phyloP scores from a whole-genome alignment of 2,888 invertebrate species.

The Scelioninae gen. 2 region DNA sequence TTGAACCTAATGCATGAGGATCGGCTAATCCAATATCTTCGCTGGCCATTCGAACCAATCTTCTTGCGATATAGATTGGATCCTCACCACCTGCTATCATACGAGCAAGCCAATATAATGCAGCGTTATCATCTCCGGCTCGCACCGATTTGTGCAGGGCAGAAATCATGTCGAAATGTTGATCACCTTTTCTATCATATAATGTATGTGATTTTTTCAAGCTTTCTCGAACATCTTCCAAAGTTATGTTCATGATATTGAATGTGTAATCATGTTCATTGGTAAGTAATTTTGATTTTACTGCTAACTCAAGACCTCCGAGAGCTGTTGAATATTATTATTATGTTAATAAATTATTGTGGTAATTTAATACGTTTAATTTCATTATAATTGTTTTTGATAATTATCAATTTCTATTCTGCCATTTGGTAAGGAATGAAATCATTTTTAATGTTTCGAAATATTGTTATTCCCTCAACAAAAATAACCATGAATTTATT shows the following conservation, averaged over 20 bases:
- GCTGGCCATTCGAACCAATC: constrained; percentile 84
- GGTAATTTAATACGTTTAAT: no score
- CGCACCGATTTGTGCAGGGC: constrained; percentile 90
- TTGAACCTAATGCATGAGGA: constrained; percentile 72
- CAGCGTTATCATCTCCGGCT: constrained; percentile 87
- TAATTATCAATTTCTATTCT: no score
- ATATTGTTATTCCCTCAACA: no score
- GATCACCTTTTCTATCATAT: constrained; percentile 87
- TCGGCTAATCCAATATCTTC: constrained; percentile 85
- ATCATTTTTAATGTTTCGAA: no score
- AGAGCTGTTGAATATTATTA: constrained; percentile 79
- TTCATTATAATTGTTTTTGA: no score
- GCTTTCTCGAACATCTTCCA: constrained; percentile 83
- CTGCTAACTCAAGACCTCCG: constrained; percentile 84
- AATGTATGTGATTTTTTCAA: constrained; percentile 86
- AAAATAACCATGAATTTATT: no score
- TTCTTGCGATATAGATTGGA: constrained; percentile 85
- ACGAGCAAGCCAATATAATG: constrained; percentile 88
- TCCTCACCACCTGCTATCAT: constrained; percentile 89
- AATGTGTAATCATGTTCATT: constrained; percentile 60
- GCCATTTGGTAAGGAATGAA: no score
- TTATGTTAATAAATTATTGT: no score
- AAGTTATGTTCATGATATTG: constrained; percentile 76
- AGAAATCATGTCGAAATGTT: constrained; percentile 89
- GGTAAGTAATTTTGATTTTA: constrained; percentile 77